Evolutionary conservation across 2,113 vertebrate species (phyloP), one percentile per base, ranked within the genome.

Genomic region (Philantomba maxwellii): DNA sequence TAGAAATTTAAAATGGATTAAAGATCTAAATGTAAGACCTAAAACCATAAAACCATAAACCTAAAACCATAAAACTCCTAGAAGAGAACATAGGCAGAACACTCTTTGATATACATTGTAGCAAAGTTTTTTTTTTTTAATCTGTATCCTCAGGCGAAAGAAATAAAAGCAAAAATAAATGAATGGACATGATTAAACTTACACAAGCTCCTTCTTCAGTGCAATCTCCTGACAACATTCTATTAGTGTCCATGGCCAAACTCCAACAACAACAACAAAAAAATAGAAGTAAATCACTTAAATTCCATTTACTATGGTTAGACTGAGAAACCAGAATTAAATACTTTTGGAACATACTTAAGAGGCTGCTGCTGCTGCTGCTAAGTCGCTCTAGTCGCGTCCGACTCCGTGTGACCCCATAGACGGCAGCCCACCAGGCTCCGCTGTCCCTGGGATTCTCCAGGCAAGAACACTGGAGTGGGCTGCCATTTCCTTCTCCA

Each of bases 231-330:
- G 57, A 89, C 9, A 55, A 2, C n/a, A 81, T 88, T 95, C 47
- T 73, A 64, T 96, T 82, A 64, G 25, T 78, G 53, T 73, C n/a
- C 12, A 47, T 53, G 28, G 25, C 5, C 21, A 0, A 64, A 95
- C 43, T 75, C 28, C 60, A 64, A 60, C 58, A 60, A 93, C 49
- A 78, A 21, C 53, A 93, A 78, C 47, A 21, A 87, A 88, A 78
- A 51, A 78, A 85, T n/a, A 93, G 23, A 93, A 86, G 12, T 92
- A 66, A 91, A 62, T 21, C 1, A 23, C 36, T 86, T 45, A 86
- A 93, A 88, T 82, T 95, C 9, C n/a, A 62, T 93, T 82, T 97
- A 43, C 17, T 93, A 10, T 91, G 81, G 62, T 93, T 43, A 93
- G 53, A 89, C 14, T 16, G n/a, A 91, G 60, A 80, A 89, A 55